phyloP scores from a whole-genome alignment of 2,888 invertebrate species.

The Lycocerus yunnanus region DNA sequence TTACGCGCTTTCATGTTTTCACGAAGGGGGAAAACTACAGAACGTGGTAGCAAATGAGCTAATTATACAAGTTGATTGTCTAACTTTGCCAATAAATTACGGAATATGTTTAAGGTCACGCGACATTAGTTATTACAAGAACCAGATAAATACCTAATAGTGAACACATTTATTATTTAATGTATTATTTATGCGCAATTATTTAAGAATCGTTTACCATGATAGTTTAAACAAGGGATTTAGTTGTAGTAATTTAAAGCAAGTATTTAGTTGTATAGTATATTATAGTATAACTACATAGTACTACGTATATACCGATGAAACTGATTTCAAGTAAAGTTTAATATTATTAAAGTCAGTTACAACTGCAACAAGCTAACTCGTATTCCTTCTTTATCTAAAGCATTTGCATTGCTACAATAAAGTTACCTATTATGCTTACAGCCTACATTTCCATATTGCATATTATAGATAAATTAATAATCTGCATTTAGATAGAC shows the following conservation, averaged over 20 bases:
- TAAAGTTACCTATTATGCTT: background rate
- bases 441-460: background rate
- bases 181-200: conserved; percentile 1
- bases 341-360: background rate
- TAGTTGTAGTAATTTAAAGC: background rate
- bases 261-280: background rate
- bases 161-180: background rate
- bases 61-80: conserved; percentile 35
- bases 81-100: conserved; percentile 36
- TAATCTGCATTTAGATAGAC: background rate
- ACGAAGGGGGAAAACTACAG: conserved; percentile 16
- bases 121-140: conserved; percentile 29
- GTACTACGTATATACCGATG: too few species aligned
- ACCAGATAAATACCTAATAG: conserved; percentile 14
- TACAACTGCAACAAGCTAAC: background rate
- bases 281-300: too few species aligned
- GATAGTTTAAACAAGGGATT: background rate
- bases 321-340: too few species aligned
- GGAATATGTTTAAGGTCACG: conserved; percentile 33
- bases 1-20: conserved; percentile 27
- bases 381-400: background rate
- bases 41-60: conserved; percentile 32
- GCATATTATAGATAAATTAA: background rate
- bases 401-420: background rate
- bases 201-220: background rate